Evolutionary conservation across 2,113 vertebrate genomes (phyloP), one percentile per base, ranked within the genome.

Genomic region (Leiothrix lutea): DNA sequence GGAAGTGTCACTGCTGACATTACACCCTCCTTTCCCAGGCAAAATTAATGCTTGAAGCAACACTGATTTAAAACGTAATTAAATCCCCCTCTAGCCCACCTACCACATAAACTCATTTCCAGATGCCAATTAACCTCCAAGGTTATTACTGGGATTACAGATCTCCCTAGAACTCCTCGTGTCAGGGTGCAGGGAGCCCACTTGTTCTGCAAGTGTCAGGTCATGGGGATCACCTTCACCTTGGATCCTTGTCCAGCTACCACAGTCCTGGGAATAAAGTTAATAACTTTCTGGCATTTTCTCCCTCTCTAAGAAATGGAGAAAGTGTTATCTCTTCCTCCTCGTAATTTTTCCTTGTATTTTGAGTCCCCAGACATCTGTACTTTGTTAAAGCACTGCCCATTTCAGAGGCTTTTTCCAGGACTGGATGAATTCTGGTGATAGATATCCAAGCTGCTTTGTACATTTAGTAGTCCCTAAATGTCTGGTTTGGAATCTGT

Each of bases 291-390:
- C 21, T 72, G 85, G 74, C 71, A 85, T 72, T 86, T 90, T 66
- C 36, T 44, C n/a, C 42, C 42, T 85, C 54, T 53, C 61, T 69
- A 40, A 79, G 82, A 88, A 89, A 77, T 29, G 6, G 56, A 84
- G 94, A 79, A 92, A 91, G 77, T 84, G 88, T 86, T 81, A 28
- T 51, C 80, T 86, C 67, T 62, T 73, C 72, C 69, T 88, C 66
- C 56, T 64, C 61, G 3, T 85, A 48, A 14, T 91, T 88, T 48
- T 80, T 80, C 33, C 71, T 74, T 61, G 56, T 64, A 29, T 51
- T 84, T 86, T 74, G n/a, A 67, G 77, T 86, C 51, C 83, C 67
- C 40, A 74, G 38, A 54, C 72, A 29, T 26, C 42, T 9, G 48
- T 44, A 40, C 42, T 78, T 85, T 48, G 53, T 85, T 62, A 91